A percentile compares a stretch with the other conserved stretches of the same genome.
phyloP scores from a whole-genome alignment of 2,888 invertebrate species.

The Harpalus rufipes region DNA sequence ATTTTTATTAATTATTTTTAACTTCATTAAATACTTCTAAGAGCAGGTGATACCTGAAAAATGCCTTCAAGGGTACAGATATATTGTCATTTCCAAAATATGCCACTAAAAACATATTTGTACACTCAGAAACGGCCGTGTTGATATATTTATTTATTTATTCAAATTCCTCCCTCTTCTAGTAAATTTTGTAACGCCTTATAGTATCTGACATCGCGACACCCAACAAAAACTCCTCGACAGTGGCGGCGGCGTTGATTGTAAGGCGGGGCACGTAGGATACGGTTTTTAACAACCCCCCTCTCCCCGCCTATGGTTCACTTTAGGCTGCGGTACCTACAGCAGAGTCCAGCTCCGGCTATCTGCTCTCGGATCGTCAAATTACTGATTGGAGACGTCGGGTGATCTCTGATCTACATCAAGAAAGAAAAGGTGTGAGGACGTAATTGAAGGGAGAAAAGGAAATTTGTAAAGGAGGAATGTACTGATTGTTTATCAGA shows the following conservation, averaged over 20 bases:
- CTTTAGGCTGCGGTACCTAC: constrained; percentile 26
- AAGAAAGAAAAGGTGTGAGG: neutral
- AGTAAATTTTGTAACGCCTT: neutral
- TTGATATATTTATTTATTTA: too few relatives aligned
- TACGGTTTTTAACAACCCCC: constrained; percentile 64
- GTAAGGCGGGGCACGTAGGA: constrained; percentile 66
- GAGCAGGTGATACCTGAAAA: too few relatives aligned
- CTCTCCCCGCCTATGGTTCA: constrained; percentile 12
- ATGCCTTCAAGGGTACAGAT: too few relatives aligned
- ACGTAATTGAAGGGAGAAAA: neutral
- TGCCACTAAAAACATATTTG: too few relatives aligned
- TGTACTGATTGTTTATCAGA: neutral
- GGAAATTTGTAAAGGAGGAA: too few relatives aligned
- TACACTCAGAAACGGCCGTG: too few relatives aligned
- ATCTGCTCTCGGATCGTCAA: neutral
- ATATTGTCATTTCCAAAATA: too few relatives aligned
- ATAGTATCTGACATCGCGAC: constrained; percentile 3
- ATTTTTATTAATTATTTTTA: too few relatives aligned
- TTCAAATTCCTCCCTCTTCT: neutral
- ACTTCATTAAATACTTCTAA: too few relatives aligned
- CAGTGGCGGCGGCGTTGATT: constrained; percentile 60
- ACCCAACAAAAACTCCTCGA: constrained; percentile 27
- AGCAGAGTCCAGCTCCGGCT: neutral
- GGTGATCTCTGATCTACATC: neutral
- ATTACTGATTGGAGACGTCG: constrained; percentile 1